These are phyloP conservation scores for Thereva unica DNA, from an alignment of 2,888 invertebrate species.

Conservation along the genomic window DNA sequence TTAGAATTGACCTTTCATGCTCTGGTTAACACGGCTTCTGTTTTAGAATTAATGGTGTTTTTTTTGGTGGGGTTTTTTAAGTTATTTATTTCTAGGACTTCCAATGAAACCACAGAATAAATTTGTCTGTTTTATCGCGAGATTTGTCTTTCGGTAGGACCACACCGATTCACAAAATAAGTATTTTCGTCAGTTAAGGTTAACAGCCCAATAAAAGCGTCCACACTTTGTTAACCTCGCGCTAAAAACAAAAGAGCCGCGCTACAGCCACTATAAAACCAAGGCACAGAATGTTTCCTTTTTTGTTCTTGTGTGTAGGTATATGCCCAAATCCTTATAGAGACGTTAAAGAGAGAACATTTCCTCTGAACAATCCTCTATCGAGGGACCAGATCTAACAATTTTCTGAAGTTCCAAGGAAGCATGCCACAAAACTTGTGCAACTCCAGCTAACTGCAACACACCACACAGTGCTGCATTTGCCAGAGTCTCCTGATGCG, in stretches of 20 bases:
- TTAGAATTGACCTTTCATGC: too few species aligned
- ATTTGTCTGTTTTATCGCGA: too few species aligned
- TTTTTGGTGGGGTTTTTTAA: not conserved
- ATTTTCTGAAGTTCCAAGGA: slow-evolving; percentile 24
- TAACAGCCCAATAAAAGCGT: slow-evolving; percentile 33
- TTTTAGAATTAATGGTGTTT: not conserved
- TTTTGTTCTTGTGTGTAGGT: too few species aligned
- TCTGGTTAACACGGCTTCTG: too few species aligned
- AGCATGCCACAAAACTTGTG: not conserved
- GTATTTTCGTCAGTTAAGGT: slow-evolving; percentile 15
- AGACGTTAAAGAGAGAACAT: slow-evolving; percentile 28
- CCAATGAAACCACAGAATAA: not conserved
- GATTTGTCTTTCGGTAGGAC: not conserved
- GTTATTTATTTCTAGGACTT: too few species aligned
- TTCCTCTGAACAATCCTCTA: slow-evolving; percentile 32
- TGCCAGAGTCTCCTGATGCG: too few species aligned
- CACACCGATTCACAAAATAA: slow-evolving; percentile 11
- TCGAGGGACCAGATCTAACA: slow-evolving; percentile 15
- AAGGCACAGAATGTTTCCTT: too few species aligned
- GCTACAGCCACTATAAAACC: too few species aligned
- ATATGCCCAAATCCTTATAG: slow-evolving; percentile 21
- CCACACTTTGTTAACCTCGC: slow-evolving; percentile 12
- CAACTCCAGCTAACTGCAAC: not conserved
- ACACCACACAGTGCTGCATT: too few species aligned
- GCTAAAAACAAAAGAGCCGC: slow-evolving; percentile 20